Base-by-base conservation (phyloP, 2,113 vertebrate species). In the Hydrochoerus hydrochaeris region DNA sequence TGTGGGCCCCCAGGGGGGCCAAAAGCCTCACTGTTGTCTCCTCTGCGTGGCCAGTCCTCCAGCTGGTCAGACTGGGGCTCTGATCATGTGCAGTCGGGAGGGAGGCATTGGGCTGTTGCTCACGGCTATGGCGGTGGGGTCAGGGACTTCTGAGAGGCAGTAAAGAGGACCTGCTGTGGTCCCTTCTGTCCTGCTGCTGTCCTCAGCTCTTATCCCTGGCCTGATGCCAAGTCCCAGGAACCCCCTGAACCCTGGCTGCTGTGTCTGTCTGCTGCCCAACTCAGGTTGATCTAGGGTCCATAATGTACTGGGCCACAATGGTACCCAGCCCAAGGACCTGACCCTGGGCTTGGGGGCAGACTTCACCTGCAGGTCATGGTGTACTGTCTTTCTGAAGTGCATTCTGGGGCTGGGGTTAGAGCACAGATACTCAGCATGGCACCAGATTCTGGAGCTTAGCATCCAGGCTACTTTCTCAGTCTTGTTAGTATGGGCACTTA, bases 341-440 rank as follows among this genome's bases (percentile, higher is more conserved):
- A 38, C 30, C n/a, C 1, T 8, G 2, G 63, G 24, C 19, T 4
- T 38, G 30, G 30, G 32, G 14, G 44, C 41, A 46, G 57, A n/a
- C 17, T 38, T 32, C 35, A 38, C 52, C 26, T 10, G 35, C 19
- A 32, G 49, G 60, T 44, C 9, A 10, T 30, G 16, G 30, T 26
- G 2, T 11, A 10, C 26, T 49, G 49, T 30, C 2, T 83, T 60
- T 77, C 77, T 57, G 32, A 9, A 82, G 7, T 3, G 3, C 46
- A 28, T 63, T 5, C 13, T 5, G 1, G 11, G 16, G 20, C 8
- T 11, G 46, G 19, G 16, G 8, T 46, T 54, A 9, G 44, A 11
- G 0, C 3, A 5, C 30, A 16, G 5, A 4, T 26, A 2, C 41
- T 4, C 1, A 71, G 44, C 28, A 26, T 8, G 2, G 22, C 44